Evolutionary conservation across 2,113 vertebrate species (phyloP).

Genomic region (Bostrychus sinensis): DNA sequence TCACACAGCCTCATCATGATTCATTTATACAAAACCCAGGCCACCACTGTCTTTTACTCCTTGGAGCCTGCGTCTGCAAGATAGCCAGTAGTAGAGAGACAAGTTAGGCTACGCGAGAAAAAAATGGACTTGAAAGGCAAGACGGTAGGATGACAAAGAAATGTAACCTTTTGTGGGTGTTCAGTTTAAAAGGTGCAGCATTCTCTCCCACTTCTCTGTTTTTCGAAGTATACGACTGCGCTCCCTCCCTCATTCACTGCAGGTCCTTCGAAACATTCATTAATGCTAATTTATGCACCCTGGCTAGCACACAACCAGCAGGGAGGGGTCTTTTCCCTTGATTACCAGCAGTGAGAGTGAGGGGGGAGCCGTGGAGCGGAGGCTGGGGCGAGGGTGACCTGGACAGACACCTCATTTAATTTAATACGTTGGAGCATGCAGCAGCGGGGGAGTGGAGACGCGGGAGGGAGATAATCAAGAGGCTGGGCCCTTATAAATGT

Average conservation of each 20-base stretch:
- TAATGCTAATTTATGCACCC: conserved; percentile 82
- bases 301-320: conserved; percentile 67
- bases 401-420: conserved; percentile 95
- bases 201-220: conserved; percentile 26
- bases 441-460: conserved; percentile 80
- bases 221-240: conserved; percentile 10
- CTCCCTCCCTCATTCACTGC: conserved; percentile 59
- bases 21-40: conserved; percentile 70
- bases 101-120: conserved; percentile 35
- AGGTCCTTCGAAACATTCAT: conserved; percentile 61
- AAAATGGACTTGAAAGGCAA: conserved; percentile 36
- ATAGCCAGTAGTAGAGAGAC: conserved; percentile 62
- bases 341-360: conserved; percentile 74
- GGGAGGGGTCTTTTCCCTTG: conserved; percentile 76
- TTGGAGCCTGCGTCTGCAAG: conserved; percentile 63
- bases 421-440: conserved; percentile 88
- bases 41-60: conserved; percentile 55
- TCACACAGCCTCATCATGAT: conserved; percentile 79
- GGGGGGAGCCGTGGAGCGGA: conserved; percentile 54
- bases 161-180: conserved; percentile 74
- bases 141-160: conserved; percentile 47
- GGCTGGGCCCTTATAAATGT: conserved; percentile 84
- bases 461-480: conserved; percentile 90
- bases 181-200: conserved; percentile 52
- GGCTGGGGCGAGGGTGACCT: conserved; percentile 83